Base-by-base conservation (phyloP, 2,113 vertebrate species). In the Oncorhynchus gorbuscha region DNA sequence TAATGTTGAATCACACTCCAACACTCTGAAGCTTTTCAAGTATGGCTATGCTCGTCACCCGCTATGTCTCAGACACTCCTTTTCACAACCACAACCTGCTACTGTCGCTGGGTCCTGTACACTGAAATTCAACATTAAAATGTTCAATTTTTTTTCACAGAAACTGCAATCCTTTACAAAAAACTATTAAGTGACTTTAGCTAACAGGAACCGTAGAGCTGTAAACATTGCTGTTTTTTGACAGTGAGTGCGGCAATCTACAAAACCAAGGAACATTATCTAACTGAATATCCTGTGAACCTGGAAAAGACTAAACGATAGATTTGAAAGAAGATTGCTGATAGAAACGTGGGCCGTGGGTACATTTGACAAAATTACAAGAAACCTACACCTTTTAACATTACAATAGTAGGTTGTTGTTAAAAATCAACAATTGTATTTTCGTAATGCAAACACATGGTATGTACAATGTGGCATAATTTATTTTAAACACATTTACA, bases 41-140 rank as follows among this genome's bases (percentile, higher is more conserved):
- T 98, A 98, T 97, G 97, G 96, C 96, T 96, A 94, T 95, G 87
- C 85, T 89, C 94, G 92, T 94, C 93, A 95, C 95, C 95, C 92
- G 93, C 94, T 94, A 92, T 81, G 92, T 94, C 92, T 93, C 91
- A 90, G 91, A 86, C 87, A 90, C 84, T 87, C 81, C 80, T 84
- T 89, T 84, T 89, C 77, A 90, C 30, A 70, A 78, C 84, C 86
- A 91, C 90, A 93, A 92, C 74, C 89, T 94, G 94, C 93, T 94
- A 93, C 93, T 90, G 93, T 95, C 91, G 94, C 94, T 96, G 94
- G 94, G 93, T 90, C 88, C 92, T 95, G 90, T 96, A 96, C 94
- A 94, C 88, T 73, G 86, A 90, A 94, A 88, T 89, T 93, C 89
- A 85, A 92, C 82, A 93, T 87, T 94, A 85, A 92, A 82, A 93